Conservation (phyloP, 2,888 invertebrate species). For the Chrysolina haemoptera region DNA sequence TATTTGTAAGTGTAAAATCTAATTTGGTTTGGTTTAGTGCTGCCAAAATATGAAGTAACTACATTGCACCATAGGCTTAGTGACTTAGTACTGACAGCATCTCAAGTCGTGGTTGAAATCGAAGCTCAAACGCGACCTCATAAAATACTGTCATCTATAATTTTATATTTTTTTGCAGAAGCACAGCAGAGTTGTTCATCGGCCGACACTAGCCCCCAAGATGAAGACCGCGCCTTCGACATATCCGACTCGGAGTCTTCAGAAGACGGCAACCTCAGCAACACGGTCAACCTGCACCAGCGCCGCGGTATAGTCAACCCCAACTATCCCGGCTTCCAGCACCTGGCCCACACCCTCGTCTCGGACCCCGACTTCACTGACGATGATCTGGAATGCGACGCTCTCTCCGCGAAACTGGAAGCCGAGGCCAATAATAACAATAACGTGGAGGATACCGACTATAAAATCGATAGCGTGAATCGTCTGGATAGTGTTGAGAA, state of each 20-base stretch:
- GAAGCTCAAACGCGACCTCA: too few relatives aligned
- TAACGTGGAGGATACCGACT: conserved; percentile 62
- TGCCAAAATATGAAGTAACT: too few relatives aligned
- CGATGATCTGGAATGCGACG: conserved; percentile 61
- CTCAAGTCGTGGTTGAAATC: too few relatives aligned
- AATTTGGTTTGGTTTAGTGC: too few relatives aligned
- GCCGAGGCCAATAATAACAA: conserved; percentile 65
- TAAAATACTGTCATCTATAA: too few relatives aligned
- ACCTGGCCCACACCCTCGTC: conserved; percentile 80
- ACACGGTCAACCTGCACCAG: conserved; percentile 62
- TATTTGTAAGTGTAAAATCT: too few relatives aligned
- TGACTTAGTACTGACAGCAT: too few relatives aligned
- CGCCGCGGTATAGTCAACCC: conserved; percentile 82
- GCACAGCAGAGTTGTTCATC: conserved; percentile 69
- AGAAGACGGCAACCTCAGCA: conserved; percentile 68
- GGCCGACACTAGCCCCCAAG: conserved; percentile 70
- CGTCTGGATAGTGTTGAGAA: conserved; percentile 70
- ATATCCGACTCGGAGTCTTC: conserved; percentile 71
- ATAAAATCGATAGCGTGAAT: conserved; percentile 71
- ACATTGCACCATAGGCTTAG: too few relatives aligned
- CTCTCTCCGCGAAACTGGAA: conserved; percentile 65
- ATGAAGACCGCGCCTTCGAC: conserved; percentile 73
- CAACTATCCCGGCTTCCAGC: conserved; percentile 88
- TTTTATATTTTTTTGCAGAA: conserved; percentile 58
- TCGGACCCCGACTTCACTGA: conserved; percentile 70